Evolutionary conservation across 2,113 vertebrate species (phyloP), one percentile per base, ranked within the genome.

Genomic region (Gracilinanus agilis): DNA sequence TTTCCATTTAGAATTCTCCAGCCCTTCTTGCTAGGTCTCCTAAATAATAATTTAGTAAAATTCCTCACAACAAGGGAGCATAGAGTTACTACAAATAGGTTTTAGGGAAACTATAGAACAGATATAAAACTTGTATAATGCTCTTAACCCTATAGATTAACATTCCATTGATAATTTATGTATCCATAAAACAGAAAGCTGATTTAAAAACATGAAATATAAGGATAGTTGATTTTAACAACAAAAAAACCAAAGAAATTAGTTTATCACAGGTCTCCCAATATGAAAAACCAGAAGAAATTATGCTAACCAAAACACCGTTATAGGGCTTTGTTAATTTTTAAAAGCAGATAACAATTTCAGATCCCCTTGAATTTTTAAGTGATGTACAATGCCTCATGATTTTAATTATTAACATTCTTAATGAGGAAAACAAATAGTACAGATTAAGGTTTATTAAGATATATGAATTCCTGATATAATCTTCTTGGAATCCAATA

Each of bases 361-460:
- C 44, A 56, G 56, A 56, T 94, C 90, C 58, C 34, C 55, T 93
- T 53, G 24, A 53, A 93, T 91, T 92, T 93, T 92, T 88, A 90
- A 54, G 90, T 58, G 83, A 67, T 55, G 53, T 49, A 93, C 88
- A 53, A 34, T 67, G 44, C 75, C 95, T 95, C 49, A 56, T 92
- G 96, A 96, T 94, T 96, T 94, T 83, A 90, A 97, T 94, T 89
- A 93, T 95, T 88, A 92, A 49, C 55, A 91, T 90, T 89, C 44
- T 88, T 90, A 5, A 92, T 92, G 23, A 95, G 90, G 90, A 93
- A 95, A 96, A 96, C 75, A 55, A 93, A 93, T 90, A 94, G 91
- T 34, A 44, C 1, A 40, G 34, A 93, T 96, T 83, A 92, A 93
- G 40, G 25, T 53, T 83, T 93, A 89, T 94, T 95, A 95, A 0